Base-by-base conservation (phyloP, 2,797 vertebrate species). In the Hypotaenidia okinawae region DNA sequence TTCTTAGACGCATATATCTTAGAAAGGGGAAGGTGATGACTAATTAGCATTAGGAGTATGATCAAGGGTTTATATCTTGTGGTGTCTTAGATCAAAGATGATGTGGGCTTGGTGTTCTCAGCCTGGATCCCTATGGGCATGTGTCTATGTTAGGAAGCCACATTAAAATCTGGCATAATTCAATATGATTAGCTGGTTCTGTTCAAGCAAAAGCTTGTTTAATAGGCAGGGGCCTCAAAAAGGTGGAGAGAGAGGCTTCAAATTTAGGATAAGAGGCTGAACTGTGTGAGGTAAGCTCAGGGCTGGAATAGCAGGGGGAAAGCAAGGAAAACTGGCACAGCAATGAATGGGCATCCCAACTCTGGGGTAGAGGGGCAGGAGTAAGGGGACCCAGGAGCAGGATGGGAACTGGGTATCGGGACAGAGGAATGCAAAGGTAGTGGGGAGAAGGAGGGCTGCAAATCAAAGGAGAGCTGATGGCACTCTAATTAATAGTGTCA, bases 41-140 rank as follows among this genome's bases (percentile, higher is more conserved):
- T 90, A 95, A 95, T 96, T 96, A 93, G 78, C 92, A 91, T 87
- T 74, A 96, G 78, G 85, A 94, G n/a, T 81, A 80, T 76, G 92
- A 95, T 95, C 88, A 95, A 95, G 92, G 28, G 51, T 75, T 96
- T 92, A 57, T 85, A 73, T 80, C 93, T 89, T 81, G 62, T 90
- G 87, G 37, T 62, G 32, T 84, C 62, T 95, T 85, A 92, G 84
- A 95, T 97, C 92, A 96, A 96, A 94, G 94, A 90, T 93, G 84
- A 87, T 89, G 82, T 85, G 62, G 77, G 66, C 51, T 96, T 95
- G 75, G 75, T 83, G 75, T 87, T 95, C 88, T 93, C 75, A 93
- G 88, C 51, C 47, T 87, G 76, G 58, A 72, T 96, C 86, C 93
- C 91, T 90, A 77, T 93, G 66, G 91, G 57, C 73, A 82, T 51